Conservation (phyloP, 2,888 invertebrate genomes). For the Meloe dianella region DNA sequence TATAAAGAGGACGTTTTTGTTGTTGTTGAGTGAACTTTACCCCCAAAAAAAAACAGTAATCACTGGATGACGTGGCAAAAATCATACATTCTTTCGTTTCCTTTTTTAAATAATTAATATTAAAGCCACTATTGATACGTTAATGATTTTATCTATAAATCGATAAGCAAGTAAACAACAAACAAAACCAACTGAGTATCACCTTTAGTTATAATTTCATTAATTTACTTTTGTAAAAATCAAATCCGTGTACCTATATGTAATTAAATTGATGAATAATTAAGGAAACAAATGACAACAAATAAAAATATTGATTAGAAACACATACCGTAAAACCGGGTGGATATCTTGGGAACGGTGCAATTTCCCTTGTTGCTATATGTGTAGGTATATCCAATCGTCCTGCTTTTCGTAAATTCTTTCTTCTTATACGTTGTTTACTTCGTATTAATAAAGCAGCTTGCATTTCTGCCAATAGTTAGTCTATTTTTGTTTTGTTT, state of each 20-base stretch:
- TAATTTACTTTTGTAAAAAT: no score
- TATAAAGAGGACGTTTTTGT: no score
- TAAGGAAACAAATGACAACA: not conserved
- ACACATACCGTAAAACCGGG: constrained; percentile 63
- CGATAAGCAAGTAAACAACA: not conserved
- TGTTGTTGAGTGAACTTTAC: no score
- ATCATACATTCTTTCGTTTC: not conserved
- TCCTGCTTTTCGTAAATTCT: constrained; percentile 73
- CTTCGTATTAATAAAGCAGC: constrained; percentile 91
- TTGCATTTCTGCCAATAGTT: constrained; percentile 76
- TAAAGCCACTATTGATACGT: not conserved
- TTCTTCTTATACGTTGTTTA: constrained; percentile 85
- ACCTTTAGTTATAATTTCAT: no score
- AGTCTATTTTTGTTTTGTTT: not conserved
- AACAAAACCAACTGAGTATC: no score
- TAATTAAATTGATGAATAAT: not conserved
- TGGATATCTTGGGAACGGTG: constrained; percentile 87
- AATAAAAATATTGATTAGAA: constrained; percentile 10
- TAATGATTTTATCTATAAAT: not conserved
- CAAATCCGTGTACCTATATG: no score
- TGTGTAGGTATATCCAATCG: constrained; percentile 81
- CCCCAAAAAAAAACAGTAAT: not conserved
- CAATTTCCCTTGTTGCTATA: constrained; percentile 85
- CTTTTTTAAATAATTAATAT: not conserved
- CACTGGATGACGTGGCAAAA: not conserved